Evolutionary conservation across 2,113 vertebrate genomes (phyloP).

Genomic region (Protobothrops flavoviridis): DNA sequence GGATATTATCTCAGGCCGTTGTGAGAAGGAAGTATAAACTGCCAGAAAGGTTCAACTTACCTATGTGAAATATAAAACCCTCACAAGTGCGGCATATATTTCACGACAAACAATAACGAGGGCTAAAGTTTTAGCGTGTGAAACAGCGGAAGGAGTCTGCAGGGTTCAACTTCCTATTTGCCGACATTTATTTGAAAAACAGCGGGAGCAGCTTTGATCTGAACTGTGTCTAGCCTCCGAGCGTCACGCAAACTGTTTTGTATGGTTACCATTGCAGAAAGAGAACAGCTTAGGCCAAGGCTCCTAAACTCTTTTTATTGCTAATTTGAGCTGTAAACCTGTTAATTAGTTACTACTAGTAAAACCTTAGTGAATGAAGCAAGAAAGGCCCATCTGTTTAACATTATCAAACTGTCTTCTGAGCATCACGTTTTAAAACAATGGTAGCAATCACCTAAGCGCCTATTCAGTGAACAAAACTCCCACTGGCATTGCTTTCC

Average conservation of each 20-base stretch:
- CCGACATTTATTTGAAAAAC: conserved; percentile 77
- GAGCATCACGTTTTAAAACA: conserved; percentile 69
- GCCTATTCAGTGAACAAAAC: conserved; percentile 47
- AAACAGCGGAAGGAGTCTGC: conserved; percentile 66
- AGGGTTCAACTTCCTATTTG: conserved; percentile 72
- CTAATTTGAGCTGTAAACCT: conserved; percentile 80
- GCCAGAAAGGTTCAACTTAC: background rate
- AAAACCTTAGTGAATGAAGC: conserved; percentile 77
- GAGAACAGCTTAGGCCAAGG: conserved; percentile 71
- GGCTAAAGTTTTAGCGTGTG: conserved; percentile 57
- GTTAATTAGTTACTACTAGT: conserved; percentile 80
- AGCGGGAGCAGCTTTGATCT: conserved; percentile 74
- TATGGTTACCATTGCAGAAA: conserved; percentile 71
- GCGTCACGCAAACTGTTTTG: conserved; percentile 73
- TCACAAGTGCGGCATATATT: conserved; percentile 45
- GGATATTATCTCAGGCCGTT: background rate
- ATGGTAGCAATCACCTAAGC: conserved; percentile 36
- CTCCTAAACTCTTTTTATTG: conserved; percentile 77
- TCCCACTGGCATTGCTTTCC: background rate
- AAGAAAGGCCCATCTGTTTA: conserved; percentile 80
- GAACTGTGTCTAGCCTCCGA: conserved; percentile 73
- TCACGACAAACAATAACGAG: conserved; percentile 72
- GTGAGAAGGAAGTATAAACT: background rate
- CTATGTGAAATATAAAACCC: background rate
- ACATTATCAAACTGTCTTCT: conserved; percentile 73